Percentiles rank a stretch among this genome's conserved stretches.
Conservation (phyloP, 2,888 invertebrate species). For the Apantesis nais region DNA sequence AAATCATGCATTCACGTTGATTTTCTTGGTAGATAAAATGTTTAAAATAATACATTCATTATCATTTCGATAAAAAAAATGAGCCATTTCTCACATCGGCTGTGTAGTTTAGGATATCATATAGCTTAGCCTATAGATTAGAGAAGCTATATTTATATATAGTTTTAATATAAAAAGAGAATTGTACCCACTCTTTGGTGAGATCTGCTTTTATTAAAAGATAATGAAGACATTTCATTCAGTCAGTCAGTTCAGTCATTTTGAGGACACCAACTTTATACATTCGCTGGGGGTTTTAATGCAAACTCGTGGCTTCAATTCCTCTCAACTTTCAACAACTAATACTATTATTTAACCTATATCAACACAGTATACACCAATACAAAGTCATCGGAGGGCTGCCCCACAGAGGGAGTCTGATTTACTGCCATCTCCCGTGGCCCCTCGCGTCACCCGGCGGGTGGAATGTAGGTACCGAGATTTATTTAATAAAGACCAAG, state of each 20-base stretch:
- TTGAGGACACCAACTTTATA: neutral
- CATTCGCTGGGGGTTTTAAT: neutral
- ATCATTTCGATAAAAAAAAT: too few species aligned
- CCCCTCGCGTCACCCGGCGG: conserved; percentile 50
- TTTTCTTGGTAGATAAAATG: too few species aligned
- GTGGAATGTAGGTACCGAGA: conserved; percentile 23
- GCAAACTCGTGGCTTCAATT: neutral
- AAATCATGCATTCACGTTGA: too few species aligned
- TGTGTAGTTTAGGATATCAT: too few species aligned
- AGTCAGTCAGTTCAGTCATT: neutral
- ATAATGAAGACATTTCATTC: neutral
- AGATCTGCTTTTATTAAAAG: neutral
- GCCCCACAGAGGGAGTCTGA: conserved; percentile 46
- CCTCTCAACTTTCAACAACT: neutral
- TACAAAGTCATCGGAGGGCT: conserved; percentile 17
- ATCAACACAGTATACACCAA: neutral
- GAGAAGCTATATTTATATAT: too few species aligned
- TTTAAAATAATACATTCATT: too few species aligned
- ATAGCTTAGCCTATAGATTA: too few species aligned
- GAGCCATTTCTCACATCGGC: too few species aligned
- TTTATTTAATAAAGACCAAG: conserved; percentile 40
- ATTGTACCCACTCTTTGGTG: neutral
- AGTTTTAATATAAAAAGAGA: neutral
- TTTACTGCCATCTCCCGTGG: conserved; percentile 61
- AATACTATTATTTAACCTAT: conserved; percentile 1